phyloP scores from a whole-genome alignment of 1,140 invertebrate genomes.

The Brachionus asplanchnoidis region DNA sequence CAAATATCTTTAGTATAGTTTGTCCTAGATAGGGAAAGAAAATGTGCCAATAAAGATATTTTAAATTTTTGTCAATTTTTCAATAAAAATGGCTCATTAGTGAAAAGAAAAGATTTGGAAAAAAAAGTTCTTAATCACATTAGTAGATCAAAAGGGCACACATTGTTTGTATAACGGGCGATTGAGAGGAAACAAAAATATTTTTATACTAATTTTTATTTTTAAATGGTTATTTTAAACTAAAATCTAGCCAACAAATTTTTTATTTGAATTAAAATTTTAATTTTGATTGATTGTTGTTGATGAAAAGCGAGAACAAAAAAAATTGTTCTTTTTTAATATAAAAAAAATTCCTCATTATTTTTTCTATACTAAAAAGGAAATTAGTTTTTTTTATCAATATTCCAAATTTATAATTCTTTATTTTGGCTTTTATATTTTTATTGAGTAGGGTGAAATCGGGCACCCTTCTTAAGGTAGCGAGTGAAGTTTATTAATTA shows the following conservation, averaged over 20 bases:
- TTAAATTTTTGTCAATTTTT: conserved; percentile 21
- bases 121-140: conserved; percentile 13
- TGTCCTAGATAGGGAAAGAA: conserved; percentile 14
- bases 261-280: neutral
- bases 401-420: neutral
- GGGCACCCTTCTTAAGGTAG: neutral
- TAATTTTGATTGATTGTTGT: conserved; percentile 25
- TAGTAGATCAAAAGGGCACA: conserved; percentile 34
- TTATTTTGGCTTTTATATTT: neutral
- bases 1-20: neutral
- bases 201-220: neutral
- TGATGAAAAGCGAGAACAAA: neutral
- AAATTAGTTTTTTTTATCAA: conserved; percentile 1
- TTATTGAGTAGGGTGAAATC: neutral
- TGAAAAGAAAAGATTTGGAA: neutral
- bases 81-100: conserved; percentile 25
- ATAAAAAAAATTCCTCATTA: neutral
- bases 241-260: conserved; percentile 3
- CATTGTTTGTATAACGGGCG: conserved; percentile 4
- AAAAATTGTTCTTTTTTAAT: neutral
- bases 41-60: conserved; percentile 8
- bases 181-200: neutral
- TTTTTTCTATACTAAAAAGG: neutral
- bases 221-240: neutral
- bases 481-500: neutral